Base-by-base conservation (phyloP, 2,797 vertebrate species). In the Coregonus ussuriensis region DNA sequence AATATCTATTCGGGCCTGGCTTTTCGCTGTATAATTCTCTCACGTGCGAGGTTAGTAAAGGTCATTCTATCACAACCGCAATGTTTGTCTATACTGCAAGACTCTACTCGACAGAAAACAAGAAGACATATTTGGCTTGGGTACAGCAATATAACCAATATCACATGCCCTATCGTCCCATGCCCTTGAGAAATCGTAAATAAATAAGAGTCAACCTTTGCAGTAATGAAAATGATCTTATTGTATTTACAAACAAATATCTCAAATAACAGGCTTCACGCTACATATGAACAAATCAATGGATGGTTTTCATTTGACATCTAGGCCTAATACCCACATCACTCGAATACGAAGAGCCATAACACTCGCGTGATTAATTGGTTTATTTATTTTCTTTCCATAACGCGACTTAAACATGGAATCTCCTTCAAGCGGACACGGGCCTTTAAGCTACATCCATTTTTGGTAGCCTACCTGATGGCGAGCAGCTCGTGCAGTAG, bases 401-500 rank as follows among this genome's bases (percentile, higher is more conserved):
- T 41, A 13, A 77, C 73, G n/a, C 65, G n/a, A 80, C 68, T 77
- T 77, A 72, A 80, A 71, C 59, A 75, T 41, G 69, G 76, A 80
- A 25, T 70, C 69, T 67, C 66, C 35, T 72, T 67, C 63, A 77
- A 1, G 41, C 37, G 25, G 59, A 41, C 51, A 31, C 54, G 33
- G 77, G 75, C 79, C 78, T 82, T 14, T 77, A 21, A 1, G 88
- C 93, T 91, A 90, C 88, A 89, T 91, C 89, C 91, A 83, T 84
- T 79, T 62, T 59, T 51, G 59, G 4, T 72, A 71, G 74, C 68
- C 54, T 96, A 98, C 98, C 97, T 97, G 87, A 99, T 97, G 83
- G 96, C 94, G 91, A 99, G 95, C 89, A 99, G 92, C 90, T 99
- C 97, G 84, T 98, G 97, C 74, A 99, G 94, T 90, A 99, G 89